phyloP scores from a whole-genome alignment of 2,797 vertebrate species.

The Ciconia nigra region DNA sequence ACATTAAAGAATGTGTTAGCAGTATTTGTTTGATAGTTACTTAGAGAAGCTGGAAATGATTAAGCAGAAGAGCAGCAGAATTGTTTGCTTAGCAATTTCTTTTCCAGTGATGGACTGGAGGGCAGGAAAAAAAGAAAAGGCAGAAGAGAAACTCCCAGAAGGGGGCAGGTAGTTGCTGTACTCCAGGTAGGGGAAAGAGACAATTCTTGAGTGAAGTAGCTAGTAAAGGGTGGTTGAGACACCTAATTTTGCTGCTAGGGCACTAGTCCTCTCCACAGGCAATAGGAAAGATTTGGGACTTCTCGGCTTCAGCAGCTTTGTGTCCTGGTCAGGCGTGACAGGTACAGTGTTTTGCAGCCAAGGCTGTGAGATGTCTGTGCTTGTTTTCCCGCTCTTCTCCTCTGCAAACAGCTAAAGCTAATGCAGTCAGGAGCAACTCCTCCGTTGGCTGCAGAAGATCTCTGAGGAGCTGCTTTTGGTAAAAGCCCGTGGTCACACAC shows the following conservation, averaged over 20 bases:
- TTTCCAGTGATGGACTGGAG: background rate
- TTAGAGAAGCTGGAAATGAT: background rate
- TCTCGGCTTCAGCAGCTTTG: background rate
- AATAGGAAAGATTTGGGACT: background rate
- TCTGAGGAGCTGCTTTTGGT: background rate
- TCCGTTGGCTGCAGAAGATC: background rate
- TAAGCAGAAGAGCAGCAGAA: background rate
- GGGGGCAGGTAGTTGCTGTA: background rate
- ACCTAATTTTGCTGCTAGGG: background rate
- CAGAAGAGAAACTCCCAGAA: background rate
- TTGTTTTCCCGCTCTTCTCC: fast-evolving
- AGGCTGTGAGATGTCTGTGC: background rate
- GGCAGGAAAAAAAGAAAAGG: background rate
- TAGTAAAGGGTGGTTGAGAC: background rate
- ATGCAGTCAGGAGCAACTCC: background rate
- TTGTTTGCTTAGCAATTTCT: background rate
- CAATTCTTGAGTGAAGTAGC: background rate
- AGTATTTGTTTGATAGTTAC: background rate
- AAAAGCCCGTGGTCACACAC: fast-evolving
- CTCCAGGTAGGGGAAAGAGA: background rate
- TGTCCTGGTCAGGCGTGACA: too few species aligned
- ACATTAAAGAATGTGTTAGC: background rate
- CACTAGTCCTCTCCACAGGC: background rate
- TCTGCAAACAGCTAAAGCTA: background rate
- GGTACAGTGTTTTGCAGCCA: background rate